These are phyloP conservation scores for Proales similis DNA, from an alignment of 1,140 invertebrate species.

Conservation along the genomic window DNA sequence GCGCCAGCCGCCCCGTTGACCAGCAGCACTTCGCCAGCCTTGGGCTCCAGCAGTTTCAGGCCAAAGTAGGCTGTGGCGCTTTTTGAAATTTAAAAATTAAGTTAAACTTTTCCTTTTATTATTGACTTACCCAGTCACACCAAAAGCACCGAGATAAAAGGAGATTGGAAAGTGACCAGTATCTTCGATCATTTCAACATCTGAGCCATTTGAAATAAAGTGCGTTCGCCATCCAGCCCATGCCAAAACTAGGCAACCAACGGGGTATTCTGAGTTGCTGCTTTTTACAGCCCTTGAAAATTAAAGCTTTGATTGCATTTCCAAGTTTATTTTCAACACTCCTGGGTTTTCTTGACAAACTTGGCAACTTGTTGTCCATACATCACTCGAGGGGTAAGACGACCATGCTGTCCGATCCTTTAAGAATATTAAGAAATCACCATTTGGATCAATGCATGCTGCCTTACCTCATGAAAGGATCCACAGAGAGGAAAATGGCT, in stretches of 20 bases:
- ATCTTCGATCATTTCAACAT: constrained; percentile 49
- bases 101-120: neutral
- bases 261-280: constrained; percentile 58
- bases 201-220: constrained; percentile 41
- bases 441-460: too few relatives aligned
- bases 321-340: too few relatives aligned
- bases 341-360: too few relatives aligned
- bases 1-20: constrained; percentile 58
- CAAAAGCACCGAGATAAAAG: constrained; percentile 58
- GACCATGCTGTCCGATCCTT: too few relatives aligned
- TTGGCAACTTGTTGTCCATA: too few relatives aligned
- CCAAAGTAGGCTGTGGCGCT: constrained; percentile 68
- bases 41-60: constrained; percentile 62
- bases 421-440: too few relatives aligned
- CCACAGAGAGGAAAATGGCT: constrained; percentile 27
- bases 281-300: constrained; percentile 55
- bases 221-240: constrained; percentile 61
- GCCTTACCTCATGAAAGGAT: constrained; percentile 36
- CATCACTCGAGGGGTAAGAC: too few relatives aligned
- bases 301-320: too few relatives aligned
- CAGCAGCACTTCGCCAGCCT: constrained; percentile 62
- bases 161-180: constrained; percentile 57
- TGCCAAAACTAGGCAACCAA: constrained; percentile 58
- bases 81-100: neutral
- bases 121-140: constrained; percentile 59